Percentiles rank a stretch among this genome's conserved stretches.
Evolutionary conservation across 2,113 vertebrate genomes (phyloP).

Genomic region (Spilogale gracilis): DNA sequence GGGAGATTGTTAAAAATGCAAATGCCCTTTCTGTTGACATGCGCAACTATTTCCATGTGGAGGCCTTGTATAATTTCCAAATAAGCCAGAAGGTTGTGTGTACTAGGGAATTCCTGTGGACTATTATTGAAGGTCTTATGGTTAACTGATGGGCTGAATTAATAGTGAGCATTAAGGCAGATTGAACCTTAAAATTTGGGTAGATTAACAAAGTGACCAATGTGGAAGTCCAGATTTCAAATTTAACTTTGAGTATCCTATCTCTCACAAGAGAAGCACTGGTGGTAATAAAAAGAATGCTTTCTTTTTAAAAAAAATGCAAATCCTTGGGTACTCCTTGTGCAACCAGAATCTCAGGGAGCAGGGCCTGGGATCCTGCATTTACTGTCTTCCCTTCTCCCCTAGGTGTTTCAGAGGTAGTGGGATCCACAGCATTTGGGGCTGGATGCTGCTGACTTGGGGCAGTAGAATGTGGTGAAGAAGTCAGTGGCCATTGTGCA

Average conservation of each 20-base stretch:
- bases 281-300: constrained; percentile 65
- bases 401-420: not conserved
- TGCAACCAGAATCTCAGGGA: not conserved
- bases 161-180: constrained; percentile 76
- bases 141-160: constrained; percentile 80
- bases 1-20: not conserved
- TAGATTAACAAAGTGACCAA: constrained; percentile 79
- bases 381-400: not conserved
- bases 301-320: constrained; percentile 56
- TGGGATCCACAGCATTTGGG: not conserved
- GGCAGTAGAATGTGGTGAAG: not conserved
- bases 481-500: not conserved
- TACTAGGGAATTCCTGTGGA: constrained; percentile 79
- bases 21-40: constrained; percentile 61
- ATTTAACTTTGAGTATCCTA: constrained; percentile 75
- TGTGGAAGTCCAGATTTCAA: constrained; percentile 71
- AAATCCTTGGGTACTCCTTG: not conserved
- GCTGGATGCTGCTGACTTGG: not conserved
- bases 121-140: constrained; percentile 80
- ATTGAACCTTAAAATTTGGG: constrained; percentile 78
- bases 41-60: constrained; percentile 74
- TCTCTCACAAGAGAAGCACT: constrained; percentile 76
- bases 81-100: constrained; percentile 74
- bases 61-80: constrained; percentile 80
- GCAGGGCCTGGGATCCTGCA: not conserved